Percentiles rank a stretch among this genome's conserved stretches.
Evolutionary conservation across 2,797 vertebrate species (phyloP).

Genomic region (Hephaestus fuliginosus): DNA sequence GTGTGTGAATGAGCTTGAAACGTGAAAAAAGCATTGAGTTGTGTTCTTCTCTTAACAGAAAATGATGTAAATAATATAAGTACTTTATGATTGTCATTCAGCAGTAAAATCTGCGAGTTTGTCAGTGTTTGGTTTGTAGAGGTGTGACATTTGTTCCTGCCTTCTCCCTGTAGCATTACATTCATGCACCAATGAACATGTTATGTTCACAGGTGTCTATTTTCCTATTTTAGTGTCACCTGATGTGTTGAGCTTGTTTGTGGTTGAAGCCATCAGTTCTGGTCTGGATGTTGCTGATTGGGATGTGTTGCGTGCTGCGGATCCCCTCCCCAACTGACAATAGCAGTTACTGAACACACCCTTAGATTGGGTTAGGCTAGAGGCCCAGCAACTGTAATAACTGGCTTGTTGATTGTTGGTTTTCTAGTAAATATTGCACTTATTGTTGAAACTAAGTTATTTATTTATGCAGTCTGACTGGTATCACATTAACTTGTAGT

Average conservation of each 20-base stretch:
- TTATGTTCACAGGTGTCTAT: not conserved
- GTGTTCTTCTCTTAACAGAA: slow-evolving; percentile 23
- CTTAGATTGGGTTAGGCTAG: slow-evolving; percentile 26
- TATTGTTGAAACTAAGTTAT: slow-evolving; percentile 25
- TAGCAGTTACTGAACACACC: slow-evolving; percentile 19
- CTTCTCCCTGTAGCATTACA: slow-evolving; percentile 49
- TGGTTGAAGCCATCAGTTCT: slow-evolving; percentile 30
- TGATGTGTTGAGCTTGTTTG: slow-evolving; percentile 36
- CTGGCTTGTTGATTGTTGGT: slow-evolving; percentile 28
- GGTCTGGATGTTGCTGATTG: slow-evolving; percentile 1
- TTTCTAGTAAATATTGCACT: slow-evolving; percentile 58
- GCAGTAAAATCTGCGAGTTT: slow-evolving; percentile 53
- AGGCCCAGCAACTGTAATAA: slow-evolving; percentile 17
- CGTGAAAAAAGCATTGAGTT: slow-evolving; percentile 65
- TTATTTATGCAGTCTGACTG: slow-evolving; percentile 20
- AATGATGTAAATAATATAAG: slow-evolving; percentile 17
- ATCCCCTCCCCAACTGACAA: not conserved
- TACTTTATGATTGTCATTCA: slow-evolving; percentile 78
- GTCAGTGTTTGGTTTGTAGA: slow-evolving; percentile 64
- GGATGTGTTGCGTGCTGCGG: slow-evolving; percentile 9
- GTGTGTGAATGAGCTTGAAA: slow-evolving; percentile 36
- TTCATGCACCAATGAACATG: slow-evolving; percentile 37
- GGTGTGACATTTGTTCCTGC: slow-evolving; percentile 22
- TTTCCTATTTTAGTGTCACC: slow-evolving; percentile 8
- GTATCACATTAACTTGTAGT: slow-evolving; percentile 30